Conservation (phyloP, 2,113 vertebrate species). For the Pseudolaguvia tuberculata region DNA sequence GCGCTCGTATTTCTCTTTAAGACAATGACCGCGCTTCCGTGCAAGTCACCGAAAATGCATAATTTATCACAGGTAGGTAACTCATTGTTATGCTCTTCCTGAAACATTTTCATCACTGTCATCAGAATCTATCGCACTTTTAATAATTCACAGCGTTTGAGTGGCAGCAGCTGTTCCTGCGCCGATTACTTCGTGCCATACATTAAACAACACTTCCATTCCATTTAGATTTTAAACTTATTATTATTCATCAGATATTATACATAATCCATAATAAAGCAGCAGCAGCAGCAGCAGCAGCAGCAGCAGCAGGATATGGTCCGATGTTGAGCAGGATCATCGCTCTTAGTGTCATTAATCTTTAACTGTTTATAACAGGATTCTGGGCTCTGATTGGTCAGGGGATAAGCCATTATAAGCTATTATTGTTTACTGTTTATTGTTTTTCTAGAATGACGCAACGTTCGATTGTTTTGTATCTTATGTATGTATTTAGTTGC, state of each 20-base stretch:
- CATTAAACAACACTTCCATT: slow-evolving; percentile 14
- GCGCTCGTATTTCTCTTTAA: background rate
- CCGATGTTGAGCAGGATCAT: background rate
- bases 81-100: slow-evolving; percentile 39
- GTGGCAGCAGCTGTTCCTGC: slow-evolving; percentile 27
- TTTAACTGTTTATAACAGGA: background rate
- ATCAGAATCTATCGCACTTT: slow-evolving; percentile 27
- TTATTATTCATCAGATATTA: slow-evolving; percentile 21
- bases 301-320: slow-evolving; percentile 3
- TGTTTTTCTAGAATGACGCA: background rate
- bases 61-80: slow-evolving; percentile 39
- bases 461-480: background rate
- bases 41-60: slow-evolving; percentile 28
- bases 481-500: background rate
- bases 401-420: no score
- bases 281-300: background rate
- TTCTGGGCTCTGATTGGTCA: background rate
- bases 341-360: background rate
- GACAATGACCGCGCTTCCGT: background rate
- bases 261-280: slow-evolving; percentile 28
- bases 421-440: no score
- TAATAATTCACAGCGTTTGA: slow-evolving; percentile 34
- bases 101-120: slow-evolving; percentile 39
- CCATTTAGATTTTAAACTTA: slow-evolving; percentile 21
- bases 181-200: background rate